Conservation (phyloP, 2,888 invertebrate genomes). For the Ochropacha duplaris region DNA sequence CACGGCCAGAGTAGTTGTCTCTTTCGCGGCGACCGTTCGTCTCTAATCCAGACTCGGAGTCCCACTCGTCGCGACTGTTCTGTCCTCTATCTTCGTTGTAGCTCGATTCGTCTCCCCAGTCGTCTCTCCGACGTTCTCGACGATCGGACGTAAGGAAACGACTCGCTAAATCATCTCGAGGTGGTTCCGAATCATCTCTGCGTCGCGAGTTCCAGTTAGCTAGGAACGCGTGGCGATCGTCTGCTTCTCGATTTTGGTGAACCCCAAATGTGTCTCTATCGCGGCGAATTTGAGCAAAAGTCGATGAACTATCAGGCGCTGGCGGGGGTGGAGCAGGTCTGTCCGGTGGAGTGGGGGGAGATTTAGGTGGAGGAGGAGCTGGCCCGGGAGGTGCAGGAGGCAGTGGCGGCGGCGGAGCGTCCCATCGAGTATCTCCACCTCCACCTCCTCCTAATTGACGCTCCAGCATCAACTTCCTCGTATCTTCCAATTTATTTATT, state of each 20-base stretch:
- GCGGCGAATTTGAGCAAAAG: conserved; percentile 86
- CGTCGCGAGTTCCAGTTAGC: conserved; percentile 78
- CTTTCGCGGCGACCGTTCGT: conserved; percentile 56
- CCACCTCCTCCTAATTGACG: conserved; percentile 92
- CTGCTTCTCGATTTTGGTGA: conserved; percentile 85
- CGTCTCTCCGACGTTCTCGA: conserved; percentile 60
- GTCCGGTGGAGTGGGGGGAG: conserved; percentile 80
- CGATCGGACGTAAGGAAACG: conserved; percentile 72
- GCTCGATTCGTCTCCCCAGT: conserved; percentile 76
- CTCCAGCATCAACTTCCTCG: conserved; percentile 92
- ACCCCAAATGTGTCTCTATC: conserved; percentile 89
- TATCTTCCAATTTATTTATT: conserved; percentile 92
- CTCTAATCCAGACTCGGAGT: conserved; percentile 73
- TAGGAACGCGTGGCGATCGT: conserved; percentile 78
- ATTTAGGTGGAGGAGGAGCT: conserved; percentile 84
- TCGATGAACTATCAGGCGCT: conserved; percentile 79
- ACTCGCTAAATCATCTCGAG: conserved; percentile 68
- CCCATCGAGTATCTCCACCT: conserved; percentile 84
- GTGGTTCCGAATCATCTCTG: conserved; percentile 66
- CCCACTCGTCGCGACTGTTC: conserved; percentile 72
- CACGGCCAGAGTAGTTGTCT: conserved; percentile 69
- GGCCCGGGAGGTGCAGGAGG: conserved; percentile 84
- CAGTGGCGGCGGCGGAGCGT: conserved; percentile 86
- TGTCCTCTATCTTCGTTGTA: conserved; percentile 63
- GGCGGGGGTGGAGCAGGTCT: conserved; percentile 85